Conservation (phyloP, 2,113 vertebrate species). For the Psittacus erithacus region DNA sequence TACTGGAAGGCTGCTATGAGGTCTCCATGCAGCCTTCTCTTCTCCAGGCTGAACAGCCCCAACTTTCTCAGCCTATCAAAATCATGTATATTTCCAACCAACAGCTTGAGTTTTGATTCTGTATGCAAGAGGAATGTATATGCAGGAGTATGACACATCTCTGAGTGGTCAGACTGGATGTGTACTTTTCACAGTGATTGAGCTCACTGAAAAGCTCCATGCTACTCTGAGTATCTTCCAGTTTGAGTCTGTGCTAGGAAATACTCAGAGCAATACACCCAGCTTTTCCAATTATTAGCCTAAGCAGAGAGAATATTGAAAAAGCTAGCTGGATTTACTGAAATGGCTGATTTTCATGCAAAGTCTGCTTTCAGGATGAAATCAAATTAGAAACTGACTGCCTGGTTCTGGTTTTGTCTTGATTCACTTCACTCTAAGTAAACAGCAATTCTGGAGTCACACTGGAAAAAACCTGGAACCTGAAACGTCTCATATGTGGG, state of each 20-base stretch:
- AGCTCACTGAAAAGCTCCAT: background rate
- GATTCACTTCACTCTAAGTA: background rate
- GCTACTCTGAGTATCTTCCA: background rate
- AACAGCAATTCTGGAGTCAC: background rate
- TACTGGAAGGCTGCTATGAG: too few relatives aligned
- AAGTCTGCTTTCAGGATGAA: background rate
- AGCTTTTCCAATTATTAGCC: background rate
- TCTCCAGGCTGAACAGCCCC: too few relatives aligned
- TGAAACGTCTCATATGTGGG: background rate
- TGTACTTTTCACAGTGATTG: background rate
- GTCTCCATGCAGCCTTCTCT: too few relatives aligned
- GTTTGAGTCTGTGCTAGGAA: rapidly evolving
- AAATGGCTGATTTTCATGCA: background rate
- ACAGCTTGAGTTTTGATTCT: background rate
- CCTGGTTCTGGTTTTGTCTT: background rate
- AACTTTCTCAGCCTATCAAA: too few relatives aligned
- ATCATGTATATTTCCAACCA: background rate
- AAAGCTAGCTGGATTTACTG: background rate
- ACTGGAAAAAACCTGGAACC: background rate
- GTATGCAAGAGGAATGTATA: background rate
- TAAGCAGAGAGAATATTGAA: background rate
- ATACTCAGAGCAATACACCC: background rate
- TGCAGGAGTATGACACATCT: background rate
- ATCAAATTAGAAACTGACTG: background rate
- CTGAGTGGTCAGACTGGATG: background rate